phyloP scores from a whole-genome alignment of 2,888 invertebrate genomes.

The Diaphora mendica region DNA sequence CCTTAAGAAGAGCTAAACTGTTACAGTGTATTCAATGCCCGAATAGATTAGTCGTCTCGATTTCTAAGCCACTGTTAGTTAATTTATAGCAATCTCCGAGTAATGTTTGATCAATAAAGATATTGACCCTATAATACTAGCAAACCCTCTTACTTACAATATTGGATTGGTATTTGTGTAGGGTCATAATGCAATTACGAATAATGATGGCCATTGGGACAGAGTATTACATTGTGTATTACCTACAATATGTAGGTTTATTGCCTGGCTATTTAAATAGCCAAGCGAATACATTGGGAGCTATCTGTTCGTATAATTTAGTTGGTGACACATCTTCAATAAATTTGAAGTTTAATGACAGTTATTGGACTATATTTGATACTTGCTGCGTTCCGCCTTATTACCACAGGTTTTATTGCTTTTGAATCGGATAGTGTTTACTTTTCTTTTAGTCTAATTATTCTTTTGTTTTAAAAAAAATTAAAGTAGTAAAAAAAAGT shows the following conservation, averaged over 20 bases:
- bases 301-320: background rate
- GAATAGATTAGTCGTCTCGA: background rate
- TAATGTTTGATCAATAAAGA: conserved; percentile 1
- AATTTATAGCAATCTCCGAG: background rate
- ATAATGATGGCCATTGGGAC: conserved; percentile 5
- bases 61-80: background rate
- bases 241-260: conserved; percentile 4
- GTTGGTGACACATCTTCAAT: background rate
- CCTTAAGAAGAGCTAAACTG: background rate
- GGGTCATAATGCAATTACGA: conserved; percentile 2
- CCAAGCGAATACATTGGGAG: background rate
- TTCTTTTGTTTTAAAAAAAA: too few species aligned
- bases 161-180: conserved; percentile 4
- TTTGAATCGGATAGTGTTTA: too few species aligned
- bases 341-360: background rate
- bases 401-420: too few species aligned
- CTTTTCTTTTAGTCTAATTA: too few species aligned
- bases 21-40: background rate
- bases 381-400: too few species aligned
- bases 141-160: background rate
- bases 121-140: background rate
- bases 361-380: background rate
- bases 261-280: background rate
- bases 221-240: background rate
- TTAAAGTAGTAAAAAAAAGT: too few species aligned